Conservation (phyloP, 2,888 invertebrate genomes). For the Limenitis camilla region DNA sequence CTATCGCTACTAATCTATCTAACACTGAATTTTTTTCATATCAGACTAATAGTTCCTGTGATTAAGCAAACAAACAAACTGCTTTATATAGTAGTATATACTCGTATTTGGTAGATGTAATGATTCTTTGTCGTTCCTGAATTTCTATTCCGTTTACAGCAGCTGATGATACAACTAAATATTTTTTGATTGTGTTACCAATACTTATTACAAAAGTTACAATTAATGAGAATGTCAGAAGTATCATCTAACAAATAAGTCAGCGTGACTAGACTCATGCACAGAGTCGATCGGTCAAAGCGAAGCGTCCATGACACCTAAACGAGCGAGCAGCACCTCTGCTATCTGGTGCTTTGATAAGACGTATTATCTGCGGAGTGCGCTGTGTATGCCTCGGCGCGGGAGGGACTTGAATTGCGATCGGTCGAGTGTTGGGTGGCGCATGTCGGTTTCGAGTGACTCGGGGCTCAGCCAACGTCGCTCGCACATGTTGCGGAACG, state of each 20-base stretch:
- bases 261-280: conserved; percentile 47
- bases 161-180: conserved; percentile 8
- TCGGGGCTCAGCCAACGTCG: conserved; percentile 38
- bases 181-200: conserved; percentile 35
- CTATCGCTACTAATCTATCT: no score
- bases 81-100: no score
- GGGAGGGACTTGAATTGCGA: conserved; percentile 47
- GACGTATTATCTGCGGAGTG: conserved; percentile 52
- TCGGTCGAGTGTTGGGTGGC: conserved; percentile 42
- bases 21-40: no score
- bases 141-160: conserved; percentile 1
- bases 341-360: conserved; percentile 71
- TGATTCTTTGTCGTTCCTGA: not conserved
- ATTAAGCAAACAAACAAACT: no score
- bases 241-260: conserved; percentile 47
- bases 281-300: conserved; percentile 45
- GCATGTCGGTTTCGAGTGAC: conserved; percentile 37
- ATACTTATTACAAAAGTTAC: conserved; percentile 49
- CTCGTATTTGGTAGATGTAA: no score
- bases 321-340: conserved; percentile 69
- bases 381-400: conserved; percentile 40
- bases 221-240: conserved; percentile 46
- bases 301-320: conserved; percentile 67
- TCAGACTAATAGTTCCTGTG: no score
- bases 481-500: conserved; percentile 69